Evolutionary conservation across 2,797 vertebrate species (phyloP), one percentile per base, ranked within the genome.

Genomic region (Cynopterus sphinx): DNA sequence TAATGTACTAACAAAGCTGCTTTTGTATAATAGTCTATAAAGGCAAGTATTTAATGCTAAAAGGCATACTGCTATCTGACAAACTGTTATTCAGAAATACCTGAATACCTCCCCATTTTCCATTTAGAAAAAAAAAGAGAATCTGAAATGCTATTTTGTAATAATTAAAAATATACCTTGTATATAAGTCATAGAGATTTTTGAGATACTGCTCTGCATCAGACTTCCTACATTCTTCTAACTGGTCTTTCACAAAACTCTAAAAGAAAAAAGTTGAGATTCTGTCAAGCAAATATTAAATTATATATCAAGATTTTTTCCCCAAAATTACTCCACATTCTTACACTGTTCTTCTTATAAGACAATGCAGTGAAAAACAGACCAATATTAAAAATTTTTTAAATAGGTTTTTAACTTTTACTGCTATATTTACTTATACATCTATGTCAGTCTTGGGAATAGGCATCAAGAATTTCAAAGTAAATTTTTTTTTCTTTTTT

Each of bases 131-230:
- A 33, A 33, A 94, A 67, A 51, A 93, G 6, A 92, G 8, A 61
- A 87, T 84, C 41, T 74, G 81, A 86, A 24, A 85, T 33, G n/a
- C 24, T 94, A 85, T 68, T 94, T 91, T 93, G 55, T 81, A 70
- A 39, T 92, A 94, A 97, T 81, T 96, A 93, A 85, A 95, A 70
- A 86, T 79, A 98, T 99, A 99, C 99, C 99, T 99, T 98, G 99
- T 99, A 96, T 99, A 99, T 59, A 99, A 99, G 97, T 99, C 99
- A 98, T 99, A 99, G 85, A 99, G 99, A 98, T 99, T 99, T 98
- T 99, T 99, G 94, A 99, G 99, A 98, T 99, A 99, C 90, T 99
- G 99, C 65, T 99, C 99, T 65, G 99, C 99, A 97, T 99, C 99
- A 2, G 99, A 99, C 96, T 99, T 99, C 94, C 99, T 99, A 78